Conservation (phyloP, 2,113 vertebrate genomes). For the Saccopteryx leptura region DNA sequence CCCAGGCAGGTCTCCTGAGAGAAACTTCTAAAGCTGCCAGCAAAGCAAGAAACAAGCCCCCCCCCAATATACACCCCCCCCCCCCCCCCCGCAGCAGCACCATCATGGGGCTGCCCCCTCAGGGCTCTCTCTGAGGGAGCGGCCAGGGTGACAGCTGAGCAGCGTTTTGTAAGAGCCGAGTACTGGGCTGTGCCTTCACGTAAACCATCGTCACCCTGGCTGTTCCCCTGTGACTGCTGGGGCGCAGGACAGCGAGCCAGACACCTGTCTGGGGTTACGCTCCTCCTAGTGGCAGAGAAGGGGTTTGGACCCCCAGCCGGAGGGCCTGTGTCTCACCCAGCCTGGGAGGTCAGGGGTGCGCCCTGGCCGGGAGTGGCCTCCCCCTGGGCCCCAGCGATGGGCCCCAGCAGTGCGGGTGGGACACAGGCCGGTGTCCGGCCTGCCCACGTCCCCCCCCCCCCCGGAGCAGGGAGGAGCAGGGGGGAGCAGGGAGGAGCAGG, state of each 20-base stretch:
- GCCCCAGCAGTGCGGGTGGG: neutral
- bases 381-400: neutral
- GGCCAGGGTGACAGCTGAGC: fast-evolving
- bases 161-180: neutral
- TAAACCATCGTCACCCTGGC: no score
- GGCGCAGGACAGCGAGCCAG: neutral
- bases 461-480: no score
- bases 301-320: neutral
- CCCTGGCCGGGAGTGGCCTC: neutral
- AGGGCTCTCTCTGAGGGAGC: neutral
- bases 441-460: neutral
- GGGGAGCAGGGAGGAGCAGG: neutral
- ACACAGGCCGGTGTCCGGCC: neutral
- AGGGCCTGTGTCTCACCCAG: no score
- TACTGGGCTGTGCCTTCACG: neutral
- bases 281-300: neutral
- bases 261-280: neutral
- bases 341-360: neutral
- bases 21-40: neutral
- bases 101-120: neutral
- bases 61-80: neutral
- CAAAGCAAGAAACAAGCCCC: no score
- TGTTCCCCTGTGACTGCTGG: neutral
- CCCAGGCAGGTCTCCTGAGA: neutral
- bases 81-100: neutral